Conservation (phyloP, 2,797 vertebrate genomes). For the Rousettus madagascariensis region DNA sequence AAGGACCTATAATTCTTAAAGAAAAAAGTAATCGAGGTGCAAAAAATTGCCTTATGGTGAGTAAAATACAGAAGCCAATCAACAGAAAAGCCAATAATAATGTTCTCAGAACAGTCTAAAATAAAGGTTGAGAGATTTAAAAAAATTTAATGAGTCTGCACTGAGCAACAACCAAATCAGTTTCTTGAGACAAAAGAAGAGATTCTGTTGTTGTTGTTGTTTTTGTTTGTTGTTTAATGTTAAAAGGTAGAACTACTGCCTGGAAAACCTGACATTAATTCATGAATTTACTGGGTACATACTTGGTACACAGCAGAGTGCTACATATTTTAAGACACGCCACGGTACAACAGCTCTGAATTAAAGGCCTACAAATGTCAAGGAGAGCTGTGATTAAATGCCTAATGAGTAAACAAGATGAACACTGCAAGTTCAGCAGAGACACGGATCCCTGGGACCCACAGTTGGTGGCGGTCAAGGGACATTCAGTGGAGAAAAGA, state of each 20-base stretch:
- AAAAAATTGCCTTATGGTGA: not conserved
- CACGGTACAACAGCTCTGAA: not conserved
- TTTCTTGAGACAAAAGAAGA: slow-evolving; percentile 13
- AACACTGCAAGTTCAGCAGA: not conserved
- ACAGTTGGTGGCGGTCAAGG: not conserved
- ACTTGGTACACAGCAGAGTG: not conserved
- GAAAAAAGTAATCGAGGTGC: not conserved
- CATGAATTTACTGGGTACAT: not conserved
- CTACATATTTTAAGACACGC: not conserved
- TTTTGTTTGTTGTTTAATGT: not conserved
- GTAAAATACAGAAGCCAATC: not conserved
- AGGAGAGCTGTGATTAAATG: not conserved
- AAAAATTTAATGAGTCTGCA: not conserved
- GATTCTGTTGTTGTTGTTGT: not conserved
- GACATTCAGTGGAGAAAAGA: not conserved
- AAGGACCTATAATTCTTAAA: not conserved
- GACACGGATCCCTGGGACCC: not conserved
- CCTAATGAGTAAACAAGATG: not conserved
- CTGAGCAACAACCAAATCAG: not conserved
- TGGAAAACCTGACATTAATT: not conserved
- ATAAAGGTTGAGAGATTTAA: not conserved
- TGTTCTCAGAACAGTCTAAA: not conserved
- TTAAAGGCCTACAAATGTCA: not conserved
- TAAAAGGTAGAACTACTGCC: not conserved
- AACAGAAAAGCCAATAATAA: not conserved